These are phyloP conservation scores for Sinella curviseta DNA, from an alignment of 1,140 invertebrate genomes.

Conservation along the genomic window DNA sequence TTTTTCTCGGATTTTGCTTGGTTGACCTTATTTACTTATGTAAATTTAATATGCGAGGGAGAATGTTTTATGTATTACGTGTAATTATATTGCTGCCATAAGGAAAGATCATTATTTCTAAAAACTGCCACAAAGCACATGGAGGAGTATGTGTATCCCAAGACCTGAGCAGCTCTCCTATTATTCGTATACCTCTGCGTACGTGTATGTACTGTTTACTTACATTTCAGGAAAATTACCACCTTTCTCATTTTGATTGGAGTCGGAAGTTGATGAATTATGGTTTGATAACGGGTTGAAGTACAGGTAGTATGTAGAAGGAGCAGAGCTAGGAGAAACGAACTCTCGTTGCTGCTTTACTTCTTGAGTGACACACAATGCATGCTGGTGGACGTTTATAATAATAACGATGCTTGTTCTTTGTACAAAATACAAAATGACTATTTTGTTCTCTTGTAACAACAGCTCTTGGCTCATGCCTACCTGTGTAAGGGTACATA, in stretches of 20 bases:
- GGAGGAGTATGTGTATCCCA: not conserved
- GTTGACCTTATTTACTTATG: not conserved
- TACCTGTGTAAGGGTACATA: too few relatives aligned
- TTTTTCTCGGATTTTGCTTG: not conserved
- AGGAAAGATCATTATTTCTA: not conserved
- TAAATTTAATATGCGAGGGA: not conserved
- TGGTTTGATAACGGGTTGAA: conserved; percentile 47
- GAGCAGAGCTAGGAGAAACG: not conserved
- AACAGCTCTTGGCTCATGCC: too few relatives aligned
- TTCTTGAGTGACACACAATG: conserved; percentile 42
- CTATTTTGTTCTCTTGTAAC: not conserved
- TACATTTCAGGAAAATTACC: conserved; percentile 41
- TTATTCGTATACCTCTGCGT: too few relatives aligned
- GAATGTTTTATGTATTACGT: not conserved
- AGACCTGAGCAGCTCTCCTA: too few relatives aligned
- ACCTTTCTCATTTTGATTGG: conserved; percentile 48
- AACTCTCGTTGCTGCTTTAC: too few relatives aligned
- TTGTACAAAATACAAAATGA: not conserved
- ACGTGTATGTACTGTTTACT: not conserved
- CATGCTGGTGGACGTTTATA: conserved; percentile 9
- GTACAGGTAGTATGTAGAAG: not conserved
- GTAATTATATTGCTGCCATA: not conserved
- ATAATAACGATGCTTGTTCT: not conserved
- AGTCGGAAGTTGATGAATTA: conserved; percentile 50
- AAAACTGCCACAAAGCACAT: not conserved